Evolutionary conservation across 2,797 vertebrate genomes (phyloP).

Genomic region (Pseudochirops cupreus): DNA sequence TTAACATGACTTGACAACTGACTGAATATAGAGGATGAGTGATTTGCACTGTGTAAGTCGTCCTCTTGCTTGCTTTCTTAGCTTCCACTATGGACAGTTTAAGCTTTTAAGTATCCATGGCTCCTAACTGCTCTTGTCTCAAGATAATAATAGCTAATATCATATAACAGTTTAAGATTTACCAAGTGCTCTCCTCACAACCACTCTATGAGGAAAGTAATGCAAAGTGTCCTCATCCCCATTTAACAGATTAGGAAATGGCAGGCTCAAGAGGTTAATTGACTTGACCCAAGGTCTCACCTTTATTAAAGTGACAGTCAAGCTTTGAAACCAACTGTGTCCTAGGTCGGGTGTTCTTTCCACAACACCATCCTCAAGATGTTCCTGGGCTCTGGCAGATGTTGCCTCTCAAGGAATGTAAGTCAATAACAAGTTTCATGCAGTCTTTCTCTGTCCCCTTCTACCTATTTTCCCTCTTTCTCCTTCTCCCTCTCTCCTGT

Average conservation of each 20-base stretch:
- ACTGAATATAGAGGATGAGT: neutral
- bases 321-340: neutral
- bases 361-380: neutral
- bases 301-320: neutral
- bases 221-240: neutral
- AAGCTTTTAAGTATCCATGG: neutral
- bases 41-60: neutral
- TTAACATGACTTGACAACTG: neutral
- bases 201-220: neutral
- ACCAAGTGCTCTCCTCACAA: neutral
- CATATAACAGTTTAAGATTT: slow-evolving; percentile 38
- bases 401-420: neutral
- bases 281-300: neutral
- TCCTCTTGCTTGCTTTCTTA: neutral
- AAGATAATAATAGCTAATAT: neutral
- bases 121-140: neutral
- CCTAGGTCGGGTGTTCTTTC: neutral
- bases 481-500: neutral
- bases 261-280: slow-evolving; percentile 35
- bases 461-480: neutral
- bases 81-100: neutral
- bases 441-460: neutral
- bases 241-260: neutral
- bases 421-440: neutral
- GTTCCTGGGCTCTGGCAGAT: neutral